Evolutionary conservation across 2,888 invertebrate species (phyloP).

Genomic region (Phalera bucephala): DNA sequence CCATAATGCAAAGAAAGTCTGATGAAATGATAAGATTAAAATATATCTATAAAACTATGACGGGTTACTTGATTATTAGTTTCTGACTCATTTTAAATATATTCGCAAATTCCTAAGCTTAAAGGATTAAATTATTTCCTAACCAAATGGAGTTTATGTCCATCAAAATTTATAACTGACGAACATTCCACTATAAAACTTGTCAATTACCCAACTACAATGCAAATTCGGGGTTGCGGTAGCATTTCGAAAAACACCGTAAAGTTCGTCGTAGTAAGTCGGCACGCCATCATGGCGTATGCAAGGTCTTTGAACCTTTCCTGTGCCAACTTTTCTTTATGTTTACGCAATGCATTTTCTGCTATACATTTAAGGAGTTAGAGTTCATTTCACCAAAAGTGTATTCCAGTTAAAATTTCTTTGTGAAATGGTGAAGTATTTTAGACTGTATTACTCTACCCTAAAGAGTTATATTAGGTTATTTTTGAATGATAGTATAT

Average conservation of each 20-base stretch:
- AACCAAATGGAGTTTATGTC: too few relatives aligned
- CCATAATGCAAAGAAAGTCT: too few relatives aligned
- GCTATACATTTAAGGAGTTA: slow-evolving; percentile 12
- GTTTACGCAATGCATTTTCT: slow-evolving; percentile 14
- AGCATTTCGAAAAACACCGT: slow-evolving; percentile 5
- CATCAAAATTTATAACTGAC: too few relatives aligned
- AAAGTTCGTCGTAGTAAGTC: slow-evolving; percentile 34
- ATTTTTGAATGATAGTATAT: slow-evolving; percentile 3
- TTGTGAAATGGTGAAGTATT: slow-evolving; percentile 7
- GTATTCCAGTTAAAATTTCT: slow-evolving; percentile 10
- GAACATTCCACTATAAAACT: too few relatives aligned
- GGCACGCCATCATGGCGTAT: slow-evolving; percentile 33
- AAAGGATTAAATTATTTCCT: too few relatives aligned
- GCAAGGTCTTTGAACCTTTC: slow-evolving; percentile 43
- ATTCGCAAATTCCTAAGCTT: too few relatives aligned
- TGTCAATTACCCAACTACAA: too few relatives aligned
- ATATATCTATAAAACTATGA: too few relatives aligned
- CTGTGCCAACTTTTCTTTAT: slow-evolving; percentile 43
- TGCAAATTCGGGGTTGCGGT: neutral
- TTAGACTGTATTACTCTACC: neutral
- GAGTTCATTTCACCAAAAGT: slow-evolving; percentile 5
- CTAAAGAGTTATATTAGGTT: slow-evolving; percentile 5
- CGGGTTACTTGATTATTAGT: too few relatives aligned
- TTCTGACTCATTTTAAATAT: too few relatives aligned
- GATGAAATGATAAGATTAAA: too few relatives aligned